A percentile compares a stretch with the other conserved stretches of the same genome.
Conservation (phyloP, 2,113 vertebrate genomes). For the Tragelaphus strepsiceros region DNA sequence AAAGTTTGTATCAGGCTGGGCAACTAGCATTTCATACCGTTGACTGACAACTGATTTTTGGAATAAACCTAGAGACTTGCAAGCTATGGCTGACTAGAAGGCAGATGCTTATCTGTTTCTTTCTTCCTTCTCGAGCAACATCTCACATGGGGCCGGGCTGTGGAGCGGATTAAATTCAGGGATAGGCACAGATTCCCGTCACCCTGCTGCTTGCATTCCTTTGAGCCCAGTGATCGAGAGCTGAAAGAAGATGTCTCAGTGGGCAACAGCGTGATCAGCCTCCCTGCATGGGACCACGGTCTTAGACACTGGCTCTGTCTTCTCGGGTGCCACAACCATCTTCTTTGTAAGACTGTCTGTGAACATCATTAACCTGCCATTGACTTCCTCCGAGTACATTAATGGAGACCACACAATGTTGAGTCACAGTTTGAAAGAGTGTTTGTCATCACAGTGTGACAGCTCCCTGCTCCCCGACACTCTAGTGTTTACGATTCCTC, state of each 20-base stretch:
- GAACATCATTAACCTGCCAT: slow-evolving; percentile 49
- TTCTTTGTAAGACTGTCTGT: not conserved
- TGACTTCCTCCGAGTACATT: slow-evolving; percentile 10
- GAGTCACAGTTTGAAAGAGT: slow-evolving; percentile 44
- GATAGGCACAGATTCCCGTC: not conserved
- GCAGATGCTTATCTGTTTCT: not conserved
- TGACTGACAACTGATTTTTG: not conserved
- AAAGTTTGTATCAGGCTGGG: not conserved
- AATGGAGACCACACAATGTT: not conserved
- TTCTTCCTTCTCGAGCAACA: not conserved
- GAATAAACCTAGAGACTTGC: not conserved
- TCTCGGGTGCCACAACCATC: not conserved
- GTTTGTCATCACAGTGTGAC: slow-evolving; percentile 40
- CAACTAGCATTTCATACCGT: accelerated
- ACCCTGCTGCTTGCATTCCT: not conserved
- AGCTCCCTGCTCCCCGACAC: not conserved
- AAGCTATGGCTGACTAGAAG: not conserved
- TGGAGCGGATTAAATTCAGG: no score
- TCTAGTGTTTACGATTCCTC: not conserved
- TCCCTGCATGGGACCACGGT: not conserved
- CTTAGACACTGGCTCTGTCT: not conserved
- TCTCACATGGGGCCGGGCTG: not conserved
- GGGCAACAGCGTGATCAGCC: not conserved
- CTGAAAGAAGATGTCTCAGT: not conserved
- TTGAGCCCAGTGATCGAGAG: not conserved